A percentile compares a stretch with the other conserved stretches of the same genome.
phyloP scores from a whole-genome alignment of 30 jellyfish, hydroid and myxozoan species.

The Cassiopea xamachana region DNA sequence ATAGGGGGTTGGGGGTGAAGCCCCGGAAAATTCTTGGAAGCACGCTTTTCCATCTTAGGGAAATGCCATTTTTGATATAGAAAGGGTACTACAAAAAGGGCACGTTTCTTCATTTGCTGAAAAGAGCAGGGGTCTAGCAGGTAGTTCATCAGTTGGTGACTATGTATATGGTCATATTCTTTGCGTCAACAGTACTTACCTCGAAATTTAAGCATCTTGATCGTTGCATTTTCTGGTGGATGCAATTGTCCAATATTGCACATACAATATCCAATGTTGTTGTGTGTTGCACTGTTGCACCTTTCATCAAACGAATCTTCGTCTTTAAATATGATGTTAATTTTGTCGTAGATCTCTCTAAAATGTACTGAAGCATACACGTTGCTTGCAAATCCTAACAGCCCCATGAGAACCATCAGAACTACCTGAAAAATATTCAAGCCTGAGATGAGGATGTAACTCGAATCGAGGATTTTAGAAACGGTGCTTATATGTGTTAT shows the following conservation, averaged over 20 bases:
- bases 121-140: too few relatives aligned
- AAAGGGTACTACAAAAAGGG: too few relatives aligned
- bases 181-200: not conserved
- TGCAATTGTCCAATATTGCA: constrained; percentile 25
- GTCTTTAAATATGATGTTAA: not conserved
- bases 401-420: constrained; percentile 35
- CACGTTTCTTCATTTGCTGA: too few relatives aligned
- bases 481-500: too few relatives aligned
- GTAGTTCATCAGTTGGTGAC: too few relatives aligned
- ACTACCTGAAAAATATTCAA: not conserved
- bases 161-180: too few relatives aligned
- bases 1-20: too few relatives aligned
- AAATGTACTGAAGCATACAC: constrained; percentile 23
- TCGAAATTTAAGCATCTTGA: constrained; percentile 18
- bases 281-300: constrained; percentile 49
- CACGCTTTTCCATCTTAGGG: too few relatives aligned
- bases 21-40: too few relatives aligned
- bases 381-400: constrained; percentile 35
- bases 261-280: constrained; percentile 31
- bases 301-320: constrained; percentile 60
- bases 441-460: not conserved
- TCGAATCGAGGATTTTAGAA: too few relatives aligned
- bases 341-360: constrained; percentile 36
- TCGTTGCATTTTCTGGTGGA: constrained; percentile 17
- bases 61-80: too few relatives aligned